Base-by-base conservation (phyloP, 2,888 invertebrate species). In the Papilio elwesi region DNA sequence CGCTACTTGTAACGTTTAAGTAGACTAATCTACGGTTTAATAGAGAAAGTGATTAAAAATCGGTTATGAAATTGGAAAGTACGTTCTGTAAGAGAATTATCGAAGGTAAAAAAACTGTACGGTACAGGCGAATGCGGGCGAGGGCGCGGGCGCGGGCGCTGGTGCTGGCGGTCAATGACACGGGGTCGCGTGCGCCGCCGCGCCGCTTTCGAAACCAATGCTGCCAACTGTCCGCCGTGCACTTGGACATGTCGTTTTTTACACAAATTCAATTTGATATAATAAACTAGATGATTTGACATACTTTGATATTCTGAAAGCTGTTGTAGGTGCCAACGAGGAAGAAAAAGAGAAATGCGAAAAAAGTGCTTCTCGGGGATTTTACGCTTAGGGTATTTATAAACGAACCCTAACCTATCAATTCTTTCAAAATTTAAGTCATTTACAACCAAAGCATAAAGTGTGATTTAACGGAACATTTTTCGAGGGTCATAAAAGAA, bases 171-270 rank as follows among this genome's bases (percentile, higher is more conserved):
- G 91, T 92, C 92, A 90, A 86, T 85, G 92, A 91, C 92, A 85
- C 86, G 85, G 84, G 88, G 91, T 90, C 91, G 90, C 92, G 90
- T 89, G 91, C 90, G 87, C 85, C 74, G 76, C 75, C 75, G 74
- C 74, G 77, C 75, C 79, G 79, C 79, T 82, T 83, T 79, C 85
- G 78, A 80, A 76, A 76, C 79, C 77, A 80, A 80, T 79, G 76
- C 74, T 73, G 74, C 70, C 71, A 67, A 64, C 74, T 59, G 71
- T n/a, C 36, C 49, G 10, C 26, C n/a, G 57, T 66, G 43, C 52
- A 52, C 59, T 55, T 63, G 63, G 72, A 68, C 63, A 53, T 55
- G 62, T 69, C 68, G 62, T 59, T 59, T 51, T 36, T 43, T 43
- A 9, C 2, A 43, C 43, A 43, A 43, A 43, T 43, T 43, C 8